Evolutionary conservation across 2,797 vertebrate genomes (phyloP).

Genomic region (Columba guinea): DNA sequence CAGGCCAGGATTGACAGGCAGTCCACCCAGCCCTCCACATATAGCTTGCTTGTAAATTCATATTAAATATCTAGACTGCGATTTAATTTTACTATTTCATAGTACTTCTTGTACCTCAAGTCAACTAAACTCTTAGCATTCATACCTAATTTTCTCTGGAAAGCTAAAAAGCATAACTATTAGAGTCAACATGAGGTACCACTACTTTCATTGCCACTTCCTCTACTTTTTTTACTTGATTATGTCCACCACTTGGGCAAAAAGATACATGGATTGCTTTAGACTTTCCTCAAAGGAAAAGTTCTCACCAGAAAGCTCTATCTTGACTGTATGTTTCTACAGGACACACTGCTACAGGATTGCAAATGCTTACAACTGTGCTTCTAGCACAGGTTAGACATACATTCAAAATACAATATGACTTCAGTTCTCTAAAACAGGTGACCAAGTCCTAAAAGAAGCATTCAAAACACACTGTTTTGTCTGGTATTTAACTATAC

Average conservation of each 20-base stretch:
- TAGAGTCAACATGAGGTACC: neutral
- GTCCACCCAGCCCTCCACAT: neutral
- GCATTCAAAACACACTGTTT: neutral
- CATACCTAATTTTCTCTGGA: neutral
- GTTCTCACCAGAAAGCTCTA: neutral
- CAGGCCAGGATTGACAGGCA: neutral
- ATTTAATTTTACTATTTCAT: neutral
- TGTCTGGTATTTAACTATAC: neutral
- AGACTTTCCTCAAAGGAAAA: neutral
- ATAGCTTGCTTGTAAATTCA: neutral
- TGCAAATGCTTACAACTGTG: neutral
- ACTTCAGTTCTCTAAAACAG: neutral
- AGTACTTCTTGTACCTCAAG: neutral
- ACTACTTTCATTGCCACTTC: neutral
- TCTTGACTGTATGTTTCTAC: neutral
- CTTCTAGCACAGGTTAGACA: neutral
- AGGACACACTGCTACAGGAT: neutral
- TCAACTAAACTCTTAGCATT: neutral
- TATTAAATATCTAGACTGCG: neutral
- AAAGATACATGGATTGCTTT: neutral
- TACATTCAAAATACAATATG: neutral
- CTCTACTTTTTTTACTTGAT: neutral
- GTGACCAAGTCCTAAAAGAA: neutral
- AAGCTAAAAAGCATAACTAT: neutral
- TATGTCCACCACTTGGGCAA: neutral